Evolutionary conservation across 2,797 vertebrate genomes (phyloP).

Genomic region (Spinibarbus caldwelli): DNA sequence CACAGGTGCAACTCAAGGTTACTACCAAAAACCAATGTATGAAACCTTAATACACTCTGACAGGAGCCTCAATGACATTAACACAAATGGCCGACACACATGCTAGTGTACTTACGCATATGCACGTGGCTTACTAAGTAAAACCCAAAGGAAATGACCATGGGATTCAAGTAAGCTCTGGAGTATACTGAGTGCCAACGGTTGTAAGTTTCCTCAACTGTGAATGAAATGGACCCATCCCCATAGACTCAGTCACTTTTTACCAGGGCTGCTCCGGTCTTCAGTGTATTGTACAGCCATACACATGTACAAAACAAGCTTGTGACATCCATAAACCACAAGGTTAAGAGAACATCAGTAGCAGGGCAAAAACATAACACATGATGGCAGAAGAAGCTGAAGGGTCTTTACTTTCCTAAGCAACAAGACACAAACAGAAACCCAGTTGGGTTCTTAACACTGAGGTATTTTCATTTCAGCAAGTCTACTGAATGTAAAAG

Average conservation of each 20-base stretch:
- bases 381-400: background rate
- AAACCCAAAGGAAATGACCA: slow-evolving; percentile 23
- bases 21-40: background rate
- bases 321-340: slow-evolving; percentile 30
- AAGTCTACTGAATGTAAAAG: slow-evolving; percentile 27
- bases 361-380: too few relatives aligned
- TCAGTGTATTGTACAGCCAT: background rate
- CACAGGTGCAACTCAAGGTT: slow-evolving; percentile 10
- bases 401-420: slow-evolving; percentile 17
- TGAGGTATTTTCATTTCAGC: slow-evolving; percentile 21
- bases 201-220: slow-evolving; percentile 27
- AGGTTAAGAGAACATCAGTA: slow-evolving; percentile 13
- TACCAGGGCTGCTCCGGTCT: slow-evolving; percentile 26
- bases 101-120: slow-evolving; percentile 17
- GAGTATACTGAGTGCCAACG: background rate
- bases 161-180: slow-evolving; percentile 34
- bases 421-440: slow-evolving; percentile 28
- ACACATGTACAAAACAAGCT: slow-evolving; percentile 6
- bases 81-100: slow-evolving; percentile 38
- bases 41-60: slow-evolving; percentile 20
- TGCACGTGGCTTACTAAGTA: slow-evolving; percentile 21
- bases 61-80: slow-evolving; percentile 29
- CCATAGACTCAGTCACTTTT: slow-evolving; percentile 1
- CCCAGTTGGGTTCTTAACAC: too few relatives aligned
- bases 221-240: slow-evolving; percentile 17